Conservation (phyloP, 2,113 vertebrate species). For the Panurus biarmicus region DNA sequence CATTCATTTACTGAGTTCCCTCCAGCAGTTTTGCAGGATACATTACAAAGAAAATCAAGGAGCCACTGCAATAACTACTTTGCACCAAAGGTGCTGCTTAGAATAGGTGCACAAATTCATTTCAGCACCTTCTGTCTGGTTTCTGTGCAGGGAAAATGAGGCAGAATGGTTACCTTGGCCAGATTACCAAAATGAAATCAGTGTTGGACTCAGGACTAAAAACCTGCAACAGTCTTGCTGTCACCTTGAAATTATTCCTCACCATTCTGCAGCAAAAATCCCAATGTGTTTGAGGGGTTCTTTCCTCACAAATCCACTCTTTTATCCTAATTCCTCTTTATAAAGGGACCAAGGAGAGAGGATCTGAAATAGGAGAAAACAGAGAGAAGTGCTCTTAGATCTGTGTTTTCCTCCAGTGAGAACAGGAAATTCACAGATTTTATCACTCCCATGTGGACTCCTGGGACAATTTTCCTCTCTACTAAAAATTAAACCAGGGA, state of each 20-base stretch:
- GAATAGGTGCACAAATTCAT: not conserved
- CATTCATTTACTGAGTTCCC: not conserved
- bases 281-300: not conserved
- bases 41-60: not conserved
- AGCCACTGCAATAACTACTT: not conserved
- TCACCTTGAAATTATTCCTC: not conserved
- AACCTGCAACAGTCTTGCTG: not conserved
- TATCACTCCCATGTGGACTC: not conserved
- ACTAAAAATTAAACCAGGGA: not conserved
- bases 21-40: not conserved
- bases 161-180: not conserved
- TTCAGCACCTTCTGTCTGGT: not conserved
- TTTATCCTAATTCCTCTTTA: not conserved
- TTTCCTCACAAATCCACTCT: not conserved
- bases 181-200: not conserved
- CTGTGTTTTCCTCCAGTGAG: not conserved
- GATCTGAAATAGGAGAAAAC: not conserved
- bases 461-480: not conserved
- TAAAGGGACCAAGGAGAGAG: not conserved
- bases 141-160: not conserved
- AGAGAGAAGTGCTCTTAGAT: not conserved
- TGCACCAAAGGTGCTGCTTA: not conserved
- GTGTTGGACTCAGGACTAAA: not conserved
- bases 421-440: not conserved
- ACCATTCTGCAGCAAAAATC: not conserved